These are phyloP conservation scores for Actinemys pallida DNA, from an alignment of 2,113 vertebrate genomes.

Conservation along the genomic window DNA sequence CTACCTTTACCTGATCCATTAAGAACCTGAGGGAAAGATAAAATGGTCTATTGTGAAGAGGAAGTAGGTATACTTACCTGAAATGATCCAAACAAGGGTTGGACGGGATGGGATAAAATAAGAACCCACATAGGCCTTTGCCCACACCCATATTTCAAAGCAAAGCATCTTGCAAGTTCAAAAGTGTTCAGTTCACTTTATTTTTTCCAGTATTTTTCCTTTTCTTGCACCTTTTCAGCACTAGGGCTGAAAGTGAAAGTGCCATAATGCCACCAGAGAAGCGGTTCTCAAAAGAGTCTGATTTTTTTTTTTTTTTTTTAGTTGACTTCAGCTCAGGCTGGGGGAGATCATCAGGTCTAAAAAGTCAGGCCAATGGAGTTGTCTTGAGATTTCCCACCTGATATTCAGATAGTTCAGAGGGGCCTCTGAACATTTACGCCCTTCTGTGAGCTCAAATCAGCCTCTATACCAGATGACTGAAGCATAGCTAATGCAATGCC, in stretches of 20 bases:
- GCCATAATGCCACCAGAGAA: constrained; percentile 10
- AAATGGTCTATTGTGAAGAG: background rate
- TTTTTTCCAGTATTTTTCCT: background rate
- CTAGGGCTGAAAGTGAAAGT: constrained; percentile 32
- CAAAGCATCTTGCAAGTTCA: background rate
- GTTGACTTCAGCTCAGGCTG: too few relatives aligned
- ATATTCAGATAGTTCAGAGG: too few relatives aligned
- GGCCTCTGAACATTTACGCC: too few relatives aligned
- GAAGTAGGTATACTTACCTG: background rate
- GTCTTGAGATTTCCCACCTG: too few relatives aligned
- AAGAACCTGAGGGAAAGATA: background rate
- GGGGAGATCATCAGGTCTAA: too few relatives aligned
- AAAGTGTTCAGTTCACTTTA: background rate
- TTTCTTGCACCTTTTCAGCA: constrained; percentile 34
- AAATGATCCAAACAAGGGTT: background rate
- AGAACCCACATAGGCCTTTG: background rate
- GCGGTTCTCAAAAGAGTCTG: constrained; percentile 4
- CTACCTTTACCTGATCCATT: background rate
- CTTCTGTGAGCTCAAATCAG: too few relatives aligned
- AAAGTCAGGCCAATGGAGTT: too few relatives aligned
- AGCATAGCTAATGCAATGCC: too few relatives aligned
- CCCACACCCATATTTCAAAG: background rate
- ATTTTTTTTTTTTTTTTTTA: background rate
- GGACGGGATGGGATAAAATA: background rate
- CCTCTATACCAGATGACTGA: too few relatives aligned